phyloP scores from a whole-genome alignment of 1,140 invertebrate species.

The Heliconius melpomene region DNA sequence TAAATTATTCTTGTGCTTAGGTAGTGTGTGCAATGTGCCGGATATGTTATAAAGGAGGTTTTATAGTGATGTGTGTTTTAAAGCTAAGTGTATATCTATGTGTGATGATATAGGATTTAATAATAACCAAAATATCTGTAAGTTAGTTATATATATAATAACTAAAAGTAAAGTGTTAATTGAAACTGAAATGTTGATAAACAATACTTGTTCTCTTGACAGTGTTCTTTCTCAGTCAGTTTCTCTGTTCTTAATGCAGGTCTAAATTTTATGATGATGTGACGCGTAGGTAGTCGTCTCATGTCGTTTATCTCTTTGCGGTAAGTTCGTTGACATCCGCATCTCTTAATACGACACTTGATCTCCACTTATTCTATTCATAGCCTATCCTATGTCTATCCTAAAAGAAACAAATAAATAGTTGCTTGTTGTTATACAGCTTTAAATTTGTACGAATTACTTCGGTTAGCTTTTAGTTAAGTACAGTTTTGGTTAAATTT shows the following conservation, averaged over 20 bases:
- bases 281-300: conserved; percentile 16
- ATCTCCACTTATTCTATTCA: conserved; percentile 1
- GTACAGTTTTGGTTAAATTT: neutral
- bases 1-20: conserved; percentile 16
- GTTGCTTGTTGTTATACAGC: too few species aligned
- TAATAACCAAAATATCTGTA: neutral
- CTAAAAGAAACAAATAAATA: neutral
- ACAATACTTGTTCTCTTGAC: neutral
- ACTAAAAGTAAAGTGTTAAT: neutral
- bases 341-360: conserved; percentile 17
- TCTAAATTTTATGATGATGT: conserved; percentile 20
- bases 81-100: neutral
- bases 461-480: neutral
- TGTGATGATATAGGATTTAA: conserved; percentile 3
- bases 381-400: neutral
- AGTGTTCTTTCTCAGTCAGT: neutral
- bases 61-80: neutral
- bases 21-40: conserved; percentile 29
- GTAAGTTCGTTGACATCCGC: conserved; percentile 30
- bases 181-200: neutral
- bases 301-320: conserved; percentile 23
- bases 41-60: conserved; percentile 17
- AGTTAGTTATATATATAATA: conserved; percentile 1
- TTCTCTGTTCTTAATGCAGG: neutral
- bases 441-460: neutral